Base-by-base conservation (phyloP, 2,888 invertebrate genomes). In the Dolichopus griseipennis region DNA sequence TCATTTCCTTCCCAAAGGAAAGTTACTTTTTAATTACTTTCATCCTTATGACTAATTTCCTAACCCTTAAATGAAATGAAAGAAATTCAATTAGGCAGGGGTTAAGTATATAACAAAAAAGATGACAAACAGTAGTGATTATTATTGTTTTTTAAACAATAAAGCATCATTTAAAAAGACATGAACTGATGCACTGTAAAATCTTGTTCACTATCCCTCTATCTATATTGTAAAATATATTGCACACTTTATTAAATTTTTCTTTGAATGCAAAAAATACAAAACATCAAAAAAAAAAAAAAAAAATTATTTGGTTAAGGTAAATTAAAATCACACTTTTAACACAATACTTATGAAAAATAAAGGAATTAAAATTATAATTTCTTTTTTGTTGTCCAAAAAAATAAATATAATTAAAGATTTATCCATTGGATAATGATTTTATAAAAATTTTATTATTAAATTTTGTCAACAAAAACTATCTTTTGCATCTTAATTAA, bases 221-320 rank as follows among this genome's bases (percentile, higher is more conserved):
- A 52, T 15, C n/a, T n/a, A n/a, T n/a, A 43, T 15, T 4, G 15
- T 52, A 18, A 37, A 2, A 52, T n/a, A 18, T 52, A 52, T 52
- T 52, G n/a, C 52, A 52, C 52, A 52, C 52, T 52, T 52, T 52
- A 52, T 52, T 52, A 52, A 52, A 52, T 52, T 52, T 52, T 52
- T 5, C 27, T 27, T 27, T 27, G 5, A 27, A 27, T 27, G n/a
- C 27, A 27, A 27, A 27, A 27, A 27, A 27, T 27, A 27, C 27
- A 27, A 41, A 41, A 41, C 41, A 41, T n/a, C n/a, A n/a, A n/a
- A 12, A 15, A 15, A 41, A 41, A 41, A 41, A 41, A 12, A 41
- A 41, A 41, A 41, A 41, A 9, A 41, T 41, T 41, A 52, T 52
- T 52, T 52, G 52, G 52, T 52, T 52, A 52, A 52, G 52, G 52